These are phyloP conservation scores for Pyrrhia umbra DNA, from an alignment of 2,888 invertebrate genomes.

Conservation along the genomic window DNA sequence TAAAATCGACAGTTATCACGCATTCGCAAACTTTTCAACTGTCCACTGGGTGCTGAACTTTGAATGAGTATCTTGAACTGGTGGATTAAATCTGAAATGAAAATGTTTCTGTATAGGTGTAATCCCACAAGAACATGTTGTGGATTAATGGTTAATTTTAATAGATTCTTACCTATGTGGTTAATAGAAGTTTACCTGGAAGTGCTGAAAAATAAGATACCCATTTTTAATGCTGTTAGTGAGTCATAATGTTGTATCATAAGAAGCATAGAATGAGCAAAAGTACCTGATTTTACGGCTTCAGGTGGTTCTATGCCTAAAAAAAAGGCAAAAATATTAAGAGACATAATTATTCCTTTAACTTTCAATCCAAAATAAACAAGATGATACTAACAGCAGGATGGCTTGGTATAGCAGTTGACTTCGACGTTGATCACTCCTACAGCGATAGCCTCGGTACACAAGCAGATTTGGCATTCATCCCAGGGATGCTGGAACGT, in stretches of 20 bases:
- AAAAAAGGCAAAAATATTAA: conserved; percentile 18
- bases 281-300: conserved; percentile 44
- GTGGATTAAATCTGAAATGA: conserved; percentile 56
- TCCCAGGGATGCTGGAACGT: conserved; percentile 87
- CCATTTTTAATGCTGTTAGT: neutral
- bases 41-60: conserved; percentile 58
- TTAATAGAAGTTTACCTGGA: conserved; percentile 27
- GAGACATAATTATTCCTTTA: neutral
- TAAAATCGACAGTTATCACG: conserved; percentile 62
- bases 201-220: conserved; percentile 34
- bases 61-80: conserved; percentile 65
- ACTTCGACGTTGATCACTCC: conserved; percentile 78
- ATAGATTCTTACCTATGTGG: conserved; percentile 35
- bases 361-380: neutral
- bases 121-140: neutral
- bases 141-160: neutral
- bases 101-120: conserved; percentile 19
- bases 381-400: conserved; percentile 78
- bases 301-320: conserved; percentile 60
- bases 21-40: conserved; percentile 67
- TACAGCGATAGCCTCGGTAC: conserved; percentile 68
- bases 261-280: too few species aligned
- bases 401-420: conserved; percentile 79
- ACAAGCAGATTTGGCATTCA: conserved; percentile 81
- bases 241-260: too few species aligned